Base-by-base conservation (phyloP, 2,797 vertebrate species). In the Xenops minutus region DNA sequence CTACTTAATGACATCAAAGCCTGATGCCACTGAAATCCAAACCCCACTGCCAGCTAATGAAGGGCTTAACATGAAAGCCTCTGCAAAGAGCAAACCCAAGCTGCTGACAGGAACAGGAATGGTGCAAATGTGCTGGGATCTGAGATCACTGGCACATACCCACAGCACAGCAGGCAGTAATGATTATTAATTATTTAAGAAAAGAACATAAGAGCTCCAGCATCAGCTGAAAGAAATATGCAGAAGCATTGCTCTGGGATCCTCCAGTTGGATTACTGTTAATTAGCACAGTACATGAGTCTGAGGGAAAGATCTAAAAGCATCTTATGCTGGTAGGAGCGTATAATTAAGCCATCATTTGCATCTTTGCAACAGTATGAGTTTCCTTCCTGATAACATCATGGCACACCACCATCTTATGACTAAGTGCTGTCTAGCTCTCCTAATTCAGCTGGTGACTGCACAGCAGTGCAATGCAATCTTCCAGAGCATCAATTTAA, bases 151-250 rank as follows among this genome's bases (percentile, higher is more conserved):
- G 91, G 43, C 95, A 90, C 89, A 81, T 92, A 93, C 86, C 80
- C 36, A 58, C 92, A 77, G 88, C 92, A 80, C 89, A 96, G 96
- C 94, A 97, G 96, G 96, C 69, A 96, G 95, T 82, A 94, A 94
- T 92, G 96, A 96, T 93, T 92, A 97, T 98, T 97, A 98, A 98
- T 98, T 98, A 98, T 98, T 98, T 95, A 98, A 97, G 96, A 94
- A 94, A 97, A 96, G 96, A 96, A 96, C 80, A 94, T 64, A 95
- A 96, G 91, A 95, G 88, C 93, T 84, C 85, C 88, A 86, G 92
- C 79, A 77, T 66, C 93, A 95, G 82, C 91, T 9, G 85, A 63
- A 85, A 71, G 93, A 89, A 95, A 95, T 59, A 77, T 39, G 85
- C 89, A 93, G 92, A 92, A 96, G 92, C 92, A 86, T 80, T 94